Base-by-base conservation (phyloP, 2,888 invertebrate genomes). In the Pseudococcus jackbeardsleyi region DNA sequence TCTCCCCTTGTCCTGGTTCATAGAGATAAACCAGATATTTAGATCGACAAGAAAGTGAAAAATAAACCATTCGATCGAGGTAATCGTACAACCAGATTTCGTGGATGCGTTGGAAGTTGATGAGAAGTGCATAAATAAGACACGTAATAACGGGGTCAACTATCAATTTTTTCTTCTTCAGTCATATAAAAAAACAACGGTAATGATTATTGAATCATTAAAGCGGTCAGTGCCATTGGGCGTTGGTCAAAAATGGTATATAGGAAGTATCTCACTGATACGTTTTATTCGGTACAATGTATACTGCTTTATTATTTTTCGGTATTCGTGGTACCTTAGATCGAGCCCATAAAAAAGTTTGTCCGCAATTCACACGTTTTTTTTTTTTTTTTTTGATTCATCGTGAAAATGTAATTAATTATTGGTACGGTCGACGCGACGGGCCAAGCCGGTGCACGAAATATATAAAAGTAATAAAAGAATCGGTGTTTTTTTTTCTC, bases 351-450 rank as follows among this genome's bases (percentile, higher is more conserved):
- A 77, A 77, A 77, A 77, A 77, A 77, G 77, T 77, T 77, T 77
- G 77, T 77, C 77, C 77, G 50, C 50, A 77, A 77, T 77, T 77
- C 77, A 77, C 77, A 77, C 77, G 39, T 77, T 33, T 33, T 33
- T 33, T 33, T 3, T 33, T 33, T 77, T 50, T 50, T 50, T 50
- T 50, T 50, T 50, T 50, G 77, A 39, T 77, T 77, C 77, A 77
- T 77, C 77, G 77, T 77, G 77, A 77, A 77, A 77, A 77, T 39
- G 77, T 77, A 77, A 77, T 77, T 77, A 77, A 77, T 77, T 77
- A 77, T 39, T 77, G 39, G 77, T 77, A 12, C 39, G 77, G 77
- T 77, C 77, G 33, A 39, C 26, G 39, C 50, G 50, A 33, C 26
- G 26, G 26, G 26, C 26, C 26, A 33, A 33, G 26, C 26, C 50